Percentiles rank a stretch among this genome's conserved stretches.
phyloP scores from a whole-genome alignment of 2,888 invertebrate species.

The Habroteleia sp. region DNA sequence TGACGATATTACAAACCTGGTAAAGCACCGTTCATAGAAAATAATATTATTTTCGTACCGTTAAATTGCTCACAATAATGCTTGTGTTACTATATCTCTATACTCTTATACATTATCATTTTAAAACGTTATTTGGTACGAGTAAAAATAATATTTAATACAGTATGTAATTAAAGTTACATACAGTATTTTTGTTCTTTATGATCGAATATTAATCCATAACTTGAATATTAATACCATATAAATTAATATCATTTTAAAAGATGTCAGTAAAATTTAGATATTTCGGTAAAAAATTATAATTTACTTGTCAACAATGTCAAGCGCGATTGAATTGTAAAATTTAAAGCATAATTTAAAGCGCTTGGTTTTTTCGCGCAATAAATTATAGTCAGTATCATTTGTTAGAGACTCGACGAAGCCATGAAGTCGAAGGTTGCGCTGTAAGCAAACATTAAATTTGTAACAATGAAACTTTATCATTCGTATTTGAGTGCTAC shows the following conservation, averaged over 20 bases:
- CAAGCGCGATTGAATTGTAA: too few relatives aligned
- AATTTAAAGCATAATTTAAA: too few relatives aligned
- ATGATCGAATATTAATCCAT: too few relatives aligned
- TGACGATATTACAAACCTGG: constrained; percentile 21
- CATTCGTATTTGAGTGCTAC: constrained; percentile 31
- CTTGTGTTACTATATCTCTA: constrained; percentile 16
- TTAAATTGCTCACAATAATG: constrained; percentile 29
- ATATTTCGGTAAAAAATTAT: too few relatives aligned
- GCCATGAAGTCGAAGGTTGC: constrained; percentile 67
- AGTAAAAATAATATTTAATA: constrained; percentile 18
- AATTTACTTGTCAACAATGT: too few relatives aligned
- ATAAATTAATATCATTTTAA: too few relatives aligned
- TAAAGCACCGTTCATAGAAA: constrained; percentile 3
- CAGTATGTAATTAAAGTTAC: too few relatives aligned
- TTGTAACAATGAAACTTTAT: constrained; percentile 69
- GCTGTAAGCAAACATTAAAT: constrained; percentile 71
- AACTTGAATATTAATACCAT: too few relatives aligned
- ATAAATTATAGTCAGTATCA: too few relatives aligned
- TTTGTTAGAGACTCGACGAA: not conserved
- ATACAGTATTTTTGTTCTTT: too few relatives aligned
- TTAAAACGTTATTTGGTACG: constrained; percentile 5
- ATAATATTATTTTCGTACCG: constrained; percentile 50
- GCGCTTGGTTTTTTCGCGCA: too few relatives aligned
- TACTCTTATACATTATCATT: constrained; percentile 14
- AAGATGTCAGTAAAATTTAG: too few relatives aligned